These are phyloP conservation scores for Rhyacichthys aspro DNA, from an alignment of 2,797 vertebrate genomes.

Conservation along the genomic window DNA sequence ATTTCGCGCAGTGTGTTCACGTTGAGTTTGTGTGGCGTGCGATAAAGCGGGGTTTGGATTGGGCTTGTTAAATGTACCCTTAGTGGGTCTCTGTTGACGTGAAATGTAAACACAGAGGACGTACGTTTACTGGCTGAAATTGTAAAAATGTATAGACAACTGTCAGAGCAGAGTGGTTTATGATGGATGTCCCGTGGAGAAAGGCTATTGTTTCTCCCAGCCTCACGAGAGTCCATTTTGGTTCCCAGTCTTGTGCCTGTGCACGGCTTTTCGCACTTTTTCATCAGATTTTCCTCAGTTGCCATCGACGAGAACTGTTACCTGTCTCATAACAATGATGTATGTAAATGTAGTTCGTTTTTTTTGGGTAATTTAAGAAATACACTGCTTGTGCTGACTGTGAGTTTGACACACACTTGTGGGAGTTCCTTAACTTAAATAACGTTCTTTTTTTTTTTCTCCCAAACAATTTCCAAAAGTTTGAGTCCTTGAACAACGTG, in stretches of 20 bases:
- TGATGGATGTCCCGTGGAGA: constrained; percentile 72
- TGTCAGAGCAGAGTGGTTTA: constrained; percentile 68
- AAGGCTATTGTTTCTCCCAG: constrained; percentile 72
- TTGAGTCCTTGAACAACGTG: constrained; percentile 35
- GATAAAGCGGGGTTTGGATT: constrained; percentile 58
- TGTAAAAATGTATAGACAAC: constrained; percentile 71
- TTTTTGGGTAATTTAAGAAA: neutral
- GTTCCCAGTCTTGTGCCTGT: constrained; percentile 46
- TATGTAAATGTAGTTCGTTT: too few species aligned
- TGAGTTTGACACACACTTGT: constrained; percentile 12
- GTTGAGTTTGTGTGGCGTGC: constrained; percentile 41
- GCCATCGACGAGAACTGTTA: constrained; percentile 1
- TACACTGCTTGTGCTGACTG: neutral
- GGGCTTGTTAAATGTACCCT: constrained; percentile 60
- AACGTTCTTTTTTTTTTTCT: neutral
- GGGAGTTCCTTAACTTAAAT: constrained; percentile 43
- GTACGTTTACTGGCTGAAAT: constrained; percentile 65
- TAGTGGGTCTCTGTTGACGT: constrained; percentile 68
- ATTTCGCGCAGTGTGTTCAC: constrained; percentile 45
- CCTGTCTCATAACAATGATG: too few species aligned
- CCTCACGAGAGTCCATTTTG: constrained; percentile 69
- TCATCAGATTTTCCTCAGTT: constrained; percentile 5
- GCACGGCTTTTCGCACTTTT: constrained; percentile 21
- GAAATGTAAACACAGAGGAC: constrained; percentile 69
- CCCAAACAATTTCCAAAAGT: constrained; percentile 51